These are phyloP conservation scores for Trissonchulus sp. DNA, from an alignment of 2,888 invertebrate genomes.

Conservation along the genomic window DNA sequence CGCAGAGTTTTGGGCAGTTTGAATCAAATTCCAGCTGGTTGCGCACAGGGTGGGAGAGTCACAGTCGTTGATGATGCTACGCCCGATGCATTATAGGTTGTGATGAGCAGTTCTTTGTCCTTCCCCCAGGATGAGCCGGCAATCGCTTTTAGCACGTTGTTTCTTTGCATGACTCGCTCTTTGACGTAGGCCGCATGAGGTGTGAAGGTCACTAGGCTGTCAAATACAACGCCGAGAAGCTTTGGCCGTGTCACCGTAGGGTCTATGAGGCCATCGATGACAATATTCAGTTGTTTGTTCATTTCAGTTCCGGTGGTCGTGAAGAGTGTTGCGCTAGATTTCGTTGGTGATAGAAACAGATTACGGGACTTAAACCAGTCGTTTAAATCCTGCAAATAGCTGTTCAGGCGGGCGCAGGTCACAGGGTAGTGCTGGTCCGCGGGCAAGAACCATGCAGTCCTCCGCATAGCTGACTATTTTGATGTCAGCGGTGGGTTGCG, in stretches of 20 bases:
- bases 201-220: neutral
- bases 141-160: too few relatives aligned
- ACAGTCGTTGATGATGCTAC: neutral
- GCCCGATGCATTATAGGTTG: neutral
- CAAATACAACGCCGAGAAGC: neutral
- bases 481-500: neutral
- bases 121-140: neutral
- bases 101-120: slow-evolving; percentile 1
- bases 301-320: slow-evolving; percentile 7
- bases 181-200: neutral
- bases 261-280: neutral
- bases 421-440: slow-evolving; percentile 3
- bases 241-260: neutral
- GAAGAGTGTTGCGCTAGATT: neutral
- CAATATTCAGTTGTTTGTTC: slow-evolving; percentile 5
- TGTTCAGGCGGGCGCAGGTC: neutral
- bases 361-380: neutral
- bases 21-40: neutral
- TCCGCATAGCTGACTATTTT: slow-evolving; percentile 14
- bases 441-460: neutral
- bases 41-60: neutral
- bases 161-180: neutral
- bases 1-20: too few relatives aligned
- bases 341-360: neutral
- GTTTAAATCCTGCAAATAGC: neutral